Conservation (phyloP, 2,888 invertebrate species). For the Tineola bisselliella region DNA sequence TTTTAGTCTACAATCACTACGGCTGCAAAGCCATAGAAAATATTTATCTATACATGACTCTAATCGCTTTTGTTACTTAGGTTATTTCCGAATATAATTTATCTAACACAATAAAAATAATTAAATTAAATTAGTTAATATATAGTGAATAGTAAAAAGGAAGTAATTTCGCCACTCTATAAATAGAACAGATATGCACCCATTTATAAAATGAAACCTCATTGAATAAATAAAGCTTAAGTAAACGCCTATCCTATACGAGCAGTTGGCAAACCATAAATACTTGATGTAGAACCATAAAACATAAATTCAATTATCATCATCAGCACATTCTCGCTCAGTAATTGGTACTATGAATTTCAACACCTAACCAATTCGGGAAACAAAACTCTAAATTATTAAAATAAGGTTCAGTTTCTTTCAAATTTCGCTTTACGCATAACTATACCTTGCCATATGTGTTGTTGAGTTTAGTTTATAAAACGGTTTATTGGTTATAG, state of each 20-base stretch:
- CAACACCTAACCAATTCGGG: neutral
- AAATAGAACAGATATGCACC: neutral
- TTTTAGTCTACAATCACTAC: too few species aligned
- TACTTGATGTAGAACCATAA: slow-evolving; percentile 28
- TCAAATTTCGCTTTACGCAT: neutral
- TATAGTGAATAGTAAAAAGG: too few species aligned
- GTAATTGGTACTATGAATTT: slow-evolving; percentile 38
- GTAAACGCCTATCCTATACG: neutral
- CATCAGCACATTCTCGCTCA: slow-evolving; percentile 40
- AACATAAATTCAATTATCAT: slow-evolving; percentile 57
- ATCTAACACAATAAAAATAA: too few species aligned
- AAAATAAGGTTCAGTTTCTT: neutral
- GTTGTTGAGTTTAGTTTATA: neutral
- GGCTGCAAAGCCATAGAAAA: too few species aligned
- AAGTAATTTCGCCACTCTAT: neutral
- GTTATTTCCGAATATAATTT: too few species aligned
- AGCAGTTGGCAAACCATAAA: neutral
- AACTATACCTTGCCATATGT: neutral
- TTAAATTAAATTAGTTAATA: too few species aligned
- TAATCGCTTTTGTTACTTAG: too few species aligned
- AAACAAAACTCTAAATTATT: neutral
- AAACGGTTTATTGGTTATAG: slow-evolving; percentile 8
- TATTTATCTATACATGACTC: too few species aligned
- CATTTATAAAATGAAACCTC: neutral
- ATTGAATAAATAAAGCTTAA: neutral